Percentiles rank a stretch among this genome's conserved stretches.
These are phyloP conservation scores for Iphiclides podalirius DNA, from an alignment of 2,888 invertebrate species.

Conservation along the genomic window DNA sequence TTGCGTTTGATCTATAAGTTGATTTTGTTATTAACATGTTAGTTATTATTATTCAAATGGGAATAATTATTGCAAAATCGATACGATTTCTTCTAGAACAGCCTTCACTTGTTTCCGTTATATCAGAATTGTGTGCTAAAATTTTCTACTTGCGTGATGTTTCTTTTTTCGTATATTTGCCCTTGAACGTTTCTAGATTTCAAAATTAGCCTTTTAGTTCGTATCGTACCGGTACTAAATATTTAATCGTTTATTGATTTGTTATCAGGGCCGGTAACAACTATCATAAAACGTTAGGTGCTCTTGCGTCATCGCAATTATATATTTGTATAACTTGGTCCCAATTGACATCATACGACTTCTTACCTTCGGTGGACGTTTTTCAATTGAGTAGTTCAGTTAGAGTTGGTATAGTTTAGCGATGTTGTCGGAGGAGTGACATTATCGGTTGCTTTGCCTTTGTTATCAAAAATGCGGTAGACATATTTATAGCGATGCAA, in stretches of 20 bases:
- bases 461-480: background rate
- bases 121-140: background rate
- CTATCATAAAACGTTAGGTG: slow-evolving; percentile 15
- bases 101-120: background rate
- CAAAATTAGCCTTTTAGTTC: background rate
- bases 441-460: slow-evolving; percentile 29
- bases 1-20: background rate
- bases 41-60: background rate
- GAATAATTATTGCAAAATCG: background rate
- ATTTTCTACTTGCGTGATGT: background rate
- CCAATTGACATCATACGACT: no score
- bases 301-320: slow-evolving; percentile 42
- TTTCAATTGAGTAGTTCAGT: no score
- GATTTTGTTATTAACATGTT: background rate
- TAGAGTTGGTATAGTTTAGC: slow-evolving; percentile 10
- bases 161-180: slow-evolving; percentile 25
- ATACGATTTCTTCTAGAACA: background rate
- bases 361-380: no score
- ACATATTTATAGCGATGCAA: background rate
- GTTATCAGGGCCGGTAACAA: slow-evolving; percentile 28
- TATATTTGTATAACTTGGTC: no score
- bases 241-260: slow-evolving; percentile 26
- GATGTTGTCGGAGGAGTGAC: slow-evolving; percentile 35
- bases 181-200: background rate
- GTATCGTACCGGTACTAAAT: background rate